A percentile compares a stretch with the other conserved stretches of the same genome.
phyloP scores from a whole-genome alignment of 2,113 vertebrate species.

The Alexandromys fortis region DNA sequence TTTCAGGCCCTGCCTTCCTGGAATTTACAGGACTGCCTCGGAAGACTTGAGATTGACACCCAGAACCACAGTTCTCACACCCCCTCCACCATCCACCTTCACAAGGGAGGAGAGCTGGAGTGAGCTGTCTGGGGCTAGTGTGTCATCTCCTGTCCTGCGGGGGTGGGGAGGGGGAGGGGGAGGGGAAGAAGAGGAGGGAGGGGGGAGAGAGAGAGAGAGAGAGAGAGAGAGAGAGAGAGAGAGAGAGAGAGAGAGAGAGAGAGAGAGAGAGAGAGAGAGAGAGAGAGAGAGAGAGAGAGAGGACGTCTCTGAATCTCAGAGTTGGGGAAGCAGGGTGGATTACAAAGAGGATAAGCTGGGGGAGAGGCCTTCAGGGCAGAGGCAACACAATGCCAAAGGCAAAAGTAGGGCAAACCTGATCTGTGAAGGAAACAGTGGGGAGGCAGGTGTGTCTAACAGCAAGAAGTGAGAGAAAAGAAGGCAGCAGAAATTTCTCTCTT shows the following conservation, averaged over 20 bases:
- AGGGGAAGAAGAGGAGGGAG: too few relatives aligned
- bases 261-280: accelerated
- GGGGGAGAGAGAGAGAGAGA: too few relatives aligned
- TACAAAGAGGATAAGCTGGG: background rate
- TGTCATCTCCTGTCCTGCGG: background rate
- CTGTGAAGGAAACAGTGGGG: background rate
- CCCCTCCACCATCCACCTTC: background rate
- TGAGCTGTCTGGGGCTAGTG: background rate
- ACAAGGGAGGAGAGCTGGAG: background rate
- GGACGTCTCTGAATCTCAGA: background rate
- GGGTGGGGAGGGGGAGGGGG: accelerated
- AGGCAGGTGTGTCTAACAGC: background rate
- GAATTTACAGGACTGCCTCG: background rate
- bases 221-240: too few relatives aligned
- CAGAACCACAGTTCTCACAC: conserved; percentile 27
- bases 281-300: too few relatives aligned
- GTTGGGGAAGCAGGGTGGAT: background rate
- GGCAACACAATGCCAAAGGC: background rate
- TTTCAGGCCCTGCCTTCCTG: background rate
- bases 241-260: too few relatives aligned
- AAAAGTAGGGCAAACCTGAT: background rate
- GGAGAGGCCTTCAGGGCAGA: background rate
- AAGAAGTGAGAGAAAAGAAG: background rate
- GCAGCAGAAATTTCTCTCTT: background rate
- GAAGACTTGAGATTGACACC: conserved; percentile 42